Evolutionary conservation across 2,797 vertebrate species (phyloP).

Genomic region (Carduelis carduelis): DNA sequence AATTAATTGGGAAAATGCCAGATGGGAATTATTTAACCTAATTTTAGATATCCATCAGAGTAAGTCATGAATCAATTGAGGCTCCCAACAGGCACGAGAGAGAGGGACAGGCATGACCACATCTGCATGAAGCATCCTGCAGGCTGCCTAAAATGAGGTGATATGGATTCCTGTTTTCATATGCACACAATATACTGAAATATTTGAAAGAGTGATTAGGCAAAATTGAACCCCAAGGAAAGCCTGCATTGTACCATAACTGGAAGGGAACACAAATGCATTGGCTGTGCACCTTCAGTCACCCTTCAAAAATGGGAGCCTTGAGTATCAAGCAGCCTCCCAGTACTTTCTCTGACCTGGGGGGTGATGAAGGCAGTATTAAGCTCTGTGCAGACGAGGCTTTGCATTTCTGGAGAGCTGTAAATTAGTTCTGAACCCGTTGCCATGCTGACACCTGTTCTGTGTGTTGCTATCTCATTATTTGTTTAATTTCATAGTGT

Average conservation of each 20-base stretch:
- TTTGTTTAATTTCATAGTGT: slow-evolving; percentile 46
- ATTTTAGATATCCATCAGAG: not conserved
- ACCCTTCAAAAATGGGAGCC: not conserved
- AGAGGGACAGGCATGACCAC: not conserved
- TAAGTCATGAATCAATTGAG: not conserved
- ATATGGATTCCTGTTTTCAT: not conserved
- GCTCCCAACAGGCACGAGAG: rapidly evolving
- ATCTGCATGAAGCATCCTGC: not conserved
- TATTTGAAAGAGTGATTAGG: not conserved
- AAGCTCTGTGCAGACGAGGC: not conserved
- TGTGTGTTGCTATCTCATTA: not conserved
- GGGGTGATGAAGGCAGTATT: not conserved
- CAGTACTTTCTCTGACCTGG: not conserved
- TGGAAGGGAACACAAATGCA: not conserved
- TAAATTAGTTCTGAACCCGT: not conserved
- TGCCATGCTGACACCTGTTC: not conserved
- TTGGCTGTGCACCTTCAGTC: not conserved
- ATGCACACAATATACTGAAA: not conserved
- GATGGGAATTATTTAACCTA: not conserved
- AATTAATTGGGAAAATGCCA: not conserved
- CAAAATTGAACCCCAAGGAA: not conserved
- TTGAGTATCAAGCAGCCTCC: not conserved
- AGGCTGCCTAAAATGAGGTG: not conserved
- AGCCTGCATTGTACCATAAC: not conserved
- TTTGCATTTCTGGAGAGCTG: not conserved